phyloP scores from a whole-genome alignment of 2,113 vertebrate genomes.

The Natator depressus region DNA sequence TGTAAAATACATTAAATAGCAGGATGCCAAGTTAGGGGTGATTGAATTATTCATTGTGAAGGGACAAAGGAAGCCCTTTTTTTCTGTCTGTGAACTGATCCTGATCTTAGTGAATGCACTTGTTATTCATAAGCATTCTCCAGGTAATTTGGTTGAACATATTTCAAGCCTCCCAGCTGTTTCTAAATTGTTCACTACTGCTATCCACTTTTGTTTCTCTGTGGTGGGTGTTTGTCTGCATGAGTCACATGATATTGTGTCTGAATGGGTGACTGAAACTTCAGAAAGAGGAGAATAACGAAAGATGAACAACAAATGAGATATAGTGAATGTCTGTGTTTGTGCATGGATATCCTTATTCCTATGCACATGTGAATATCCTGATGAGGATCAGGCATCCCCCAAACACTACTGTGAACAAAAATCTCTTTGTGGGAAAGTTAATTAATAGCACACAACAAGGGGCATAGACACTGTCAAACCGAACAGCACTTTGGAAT shows the following conservation, averaged over 20 bases:
- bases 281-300: background rate
- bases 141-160: background rate
- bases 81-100: background rate
- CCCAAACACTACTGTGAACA: background rate
- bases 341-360: background rate
- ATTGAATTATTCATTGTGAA: conserved; percentile 28
- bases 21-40: background rate
- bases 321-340: background rate
- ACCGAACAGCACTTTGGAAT: background rate
- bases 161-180: background rate
- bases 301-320: background rate
- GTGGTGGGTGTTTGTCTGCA: background rate
- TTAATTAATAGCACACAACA: background rate
- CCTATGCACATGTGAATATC: background rate
- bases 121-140: conserved; percentile 8
- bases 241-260: background rate
- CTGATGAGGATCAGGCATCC: background rate
- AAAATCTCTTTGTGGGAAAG: background rate
- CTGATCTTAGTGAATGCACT: conserved; percentile 28
- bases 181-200: background rate
- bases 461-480: background rate
- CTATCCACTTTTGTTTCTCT: background rate
- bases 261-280: background rate
- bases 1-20: background rate
- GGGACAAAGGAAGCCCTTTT: background rate